Conservation (phyloP, 2,113 vertebrate species). For the Ptilorrhoa leucosticta region DNA sequence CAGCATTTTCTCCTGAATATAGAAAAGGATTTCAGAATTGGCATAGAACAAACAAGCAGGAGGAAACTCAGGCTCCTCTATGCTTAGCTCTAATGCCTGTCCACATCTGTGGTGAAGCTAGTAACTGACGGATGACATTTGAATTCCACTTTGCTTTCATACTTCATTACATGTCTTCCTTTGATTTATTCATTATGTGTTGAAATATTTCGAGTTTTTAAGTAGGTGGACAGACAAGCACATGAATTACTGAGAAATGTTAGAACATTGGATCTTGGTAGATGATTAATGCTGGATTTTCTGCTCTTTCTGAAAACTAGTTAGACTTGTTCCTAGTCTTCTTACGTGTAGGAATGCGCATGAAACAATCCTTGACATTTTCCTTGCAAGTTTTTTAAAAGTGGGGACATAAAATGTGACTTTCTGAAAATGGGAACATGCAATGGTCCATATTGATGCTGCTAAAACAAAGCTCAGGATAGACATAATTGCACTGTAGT, state of each 20-base stretch:
- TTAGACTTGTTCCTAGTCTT: constrained; percentile 21
- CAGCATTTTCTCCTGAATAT: not conserved
- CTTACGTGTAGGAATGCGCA: not conserved
- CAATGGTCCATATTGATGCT: not conserved
- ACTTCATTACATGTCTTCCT: not conserved
- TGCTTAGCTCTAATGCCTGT: not conserved
- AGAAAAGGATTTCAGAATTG: not conserved
- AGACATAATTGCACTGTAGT: not conserved
- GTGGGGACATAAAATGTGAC: not conserved
- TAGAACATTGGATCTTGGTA: not conserved
- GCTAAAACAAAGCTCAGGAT: not conserved
- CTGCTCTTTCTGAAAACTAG: not conserved
- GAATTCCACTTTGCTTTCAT: not conserved
- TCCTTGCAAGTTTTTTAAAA: not conserved
- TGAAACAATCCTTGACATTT: not conserved
- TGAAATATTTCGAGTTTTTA: not conserved
- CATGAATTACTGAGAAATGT: not conserved
- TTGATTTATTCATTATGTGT: not conserved
- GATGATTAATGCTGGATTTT: constrained; percentile 15
- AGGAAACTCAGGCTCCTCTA: not conserved
- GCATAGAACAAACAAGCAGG: not conserved
- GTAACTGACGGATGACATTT: not conserved
- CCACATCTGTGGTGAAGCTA: not conserved
- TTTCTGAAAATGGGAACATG: not conserved
- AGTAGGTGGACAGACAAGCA: not conserved